These are phyloP conservation scores for Incurvaria masculella DNA, from an alignment of 2,888 invertebrate species.

Conservation along the genomic window DNA sequence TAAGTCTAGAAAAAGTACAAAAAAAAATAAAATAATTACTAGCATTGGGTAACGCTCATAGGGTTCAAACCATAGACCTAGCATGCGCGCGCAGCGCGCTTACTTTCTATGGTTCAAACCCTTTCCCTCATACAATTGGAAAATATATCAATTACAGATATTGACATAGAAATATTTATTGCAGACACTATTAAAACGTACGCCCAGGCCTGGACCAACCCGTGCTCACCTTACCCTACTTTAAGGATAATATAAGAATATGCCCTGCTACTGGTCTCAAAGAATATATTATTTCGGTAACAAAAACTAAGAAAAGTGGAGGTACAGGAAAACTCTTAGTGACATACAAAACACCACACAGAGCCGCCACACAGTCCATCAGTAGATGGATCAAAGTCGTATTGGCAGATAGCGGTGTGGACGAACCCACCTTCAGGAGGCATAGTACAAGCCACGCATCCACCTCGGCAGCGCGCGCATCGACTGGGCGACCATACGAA, in stretches of 20 bases:
- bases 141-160: background rate
- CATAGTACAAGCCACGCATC: constrained; percentile 17
- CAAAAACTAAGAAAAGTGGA: background rate
- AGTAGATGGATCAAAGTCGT: constrained; percentile 14
- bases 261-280: background rate
- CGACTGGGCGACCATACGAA: background rate
- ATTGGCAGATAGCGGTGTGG: constrained; percentile 5
- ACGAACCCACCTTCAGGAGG: constrained; percentile 10
- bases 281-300: constrained; percentile 1
- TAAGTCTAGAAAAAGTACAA: constrained; percentile 9
- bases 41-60: constrained; percentile 8
- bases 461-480: no score
- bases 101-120: no score
- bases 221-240: background rate
- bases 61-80: no score
- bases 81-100: no score
- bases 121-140: constrained; percentile 2
- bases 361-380: constrained; percentile 9
- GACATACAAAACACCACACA: constrained; percentile 9
- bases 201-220: background rate
- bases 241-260: background rate
- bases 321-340: constrained; percentile 6
- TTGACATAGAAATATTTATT: background rate
- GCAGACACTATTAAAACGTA: background rate
- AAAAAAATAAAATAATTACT: constrained; percentile 10